Evolutionary conservation across 2,888 invertebrate species (phyloP).

Genomic region (Chloroclysta siterata): DNA sequence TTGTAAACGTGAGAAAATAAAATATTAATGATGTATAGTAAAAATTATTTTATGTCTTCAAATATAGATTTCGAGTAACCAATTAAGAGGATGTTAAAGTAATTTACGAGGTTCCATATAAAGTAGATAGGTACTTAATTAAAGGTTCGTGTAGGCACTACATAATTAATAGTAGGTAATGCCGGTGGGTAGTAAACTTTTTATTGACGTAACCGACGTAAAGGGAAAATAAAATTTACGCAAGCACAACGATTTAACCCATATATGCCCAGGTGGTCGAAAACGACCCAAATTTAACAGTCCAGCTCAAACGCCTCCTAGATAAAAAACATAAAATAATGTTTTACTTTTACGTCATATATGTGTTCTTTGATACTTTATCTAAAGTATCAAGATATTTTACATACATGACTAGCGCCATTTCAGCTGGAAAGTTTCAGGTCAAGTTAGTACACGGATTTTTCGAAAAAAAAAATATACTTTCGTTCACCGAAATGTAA

Average conservation of each 20-base stretch:
- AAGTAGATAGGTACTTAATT: slow-evolving; percentile 41
- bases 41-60: slow-evolving; percentile 43
- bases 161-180: slow-evolving; percentile 37
- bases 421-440: too few relatives aligned
- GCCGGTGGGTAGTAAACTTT: slow-evolving; percentile 13
- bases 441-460: too few relatives aligned
- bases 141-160: slow-evolving; percentile 34
- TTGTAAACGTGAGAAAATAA: slow-evolving; percentile 42
- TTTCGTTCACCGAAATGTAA: too few relatives aligned
- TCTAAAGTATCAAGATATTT: too few relatives aligned
- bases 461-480: too few relatives aligned
- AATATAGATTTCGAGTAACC: slow-evolving; percentile 45
- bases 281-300: too few relatives aligned
- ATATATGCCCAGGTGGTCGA: too few relatives aligned
- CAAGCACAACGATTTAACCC: slow-evolving; percentile 10
- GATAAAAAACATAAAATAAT: too few relatives aligned
- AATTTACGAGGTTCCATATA: slow-evolving; percentile 43
- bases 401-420: too few relatives aligned
- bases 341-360: too few relatives aligned
- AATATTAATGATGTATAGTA: slow-evolving; percentile 38
- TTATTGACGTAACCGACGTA: slow-evolving; percentile 24
- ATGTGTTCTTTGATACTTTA: too few relatives aligned
- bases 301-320: too few relatives aligned
- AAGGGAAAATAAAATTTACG: slow-evolving; percentile 20
- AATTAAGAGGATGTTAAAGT: slow-evolving; percentile 42